phyloP scores from a whole-genome alignment of 2,797 vertebrate genomes.

The Smutsia gigantea region DNA sequence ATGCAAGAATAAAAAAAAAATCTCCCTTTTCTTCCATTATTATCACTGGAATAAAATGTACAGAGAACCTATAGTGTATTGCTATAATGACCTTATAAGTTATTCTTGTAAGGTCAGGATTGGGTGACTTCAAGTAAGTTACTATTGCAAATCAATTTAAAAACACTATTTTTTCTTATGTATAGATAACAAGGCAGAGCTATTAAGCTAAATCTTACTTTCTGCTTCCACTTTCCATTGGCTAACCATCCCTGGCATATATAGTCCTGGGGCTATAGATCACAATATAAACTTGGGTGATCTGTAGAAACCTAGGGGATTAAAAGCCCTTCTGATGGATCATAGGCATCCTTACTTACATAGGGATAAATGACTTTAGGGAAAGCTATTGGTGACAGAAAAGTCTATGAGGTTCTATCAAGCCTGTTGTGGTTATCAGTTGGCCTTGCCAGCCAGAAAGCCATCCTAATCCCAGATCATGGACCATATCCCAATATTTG shows the following conservation, averaged over 20 bases:
- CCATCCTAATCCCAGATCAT: neutral
- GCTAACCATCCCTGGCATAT: neutral
- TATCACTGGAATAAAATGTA: constrained; percentile 24
- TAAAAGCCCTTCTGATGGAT: neutral
- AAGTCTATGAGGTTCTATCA: neutral
- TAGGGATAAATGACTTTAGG: neutral
- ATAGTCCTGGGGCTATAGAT: neutral
- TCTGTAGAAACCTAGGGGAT: neutral
- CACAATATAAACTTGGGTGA: neutral
- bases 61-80: neutral
- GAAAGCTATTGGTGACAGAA: neutral
- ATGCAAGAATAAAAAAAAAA: neutral
- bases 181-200: neutral
- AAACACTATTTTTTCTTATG: constrained; percentile 33
- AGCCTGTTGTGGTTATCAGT: neutral
- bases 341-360: neutral
- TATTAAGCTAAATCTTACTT: neutral
- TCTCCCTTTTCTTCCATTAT: neutral
- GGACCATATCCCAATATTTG: neutral
- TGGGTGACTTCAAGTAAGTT: neutral
- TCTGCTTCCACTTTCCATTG: neutral
- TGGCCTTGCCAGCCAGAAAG: neutral
- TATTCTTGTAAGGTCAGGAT: neutral
- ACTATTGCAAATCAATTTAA: constrained; percentile 1
- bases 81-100: neutral